Percentiles rank a stretch among this genome's conserved stretches.
phyloP scores from a whole-genome alignment of 2,888 invertebrate genomes.

The Lapara coniferarum region DNA sequence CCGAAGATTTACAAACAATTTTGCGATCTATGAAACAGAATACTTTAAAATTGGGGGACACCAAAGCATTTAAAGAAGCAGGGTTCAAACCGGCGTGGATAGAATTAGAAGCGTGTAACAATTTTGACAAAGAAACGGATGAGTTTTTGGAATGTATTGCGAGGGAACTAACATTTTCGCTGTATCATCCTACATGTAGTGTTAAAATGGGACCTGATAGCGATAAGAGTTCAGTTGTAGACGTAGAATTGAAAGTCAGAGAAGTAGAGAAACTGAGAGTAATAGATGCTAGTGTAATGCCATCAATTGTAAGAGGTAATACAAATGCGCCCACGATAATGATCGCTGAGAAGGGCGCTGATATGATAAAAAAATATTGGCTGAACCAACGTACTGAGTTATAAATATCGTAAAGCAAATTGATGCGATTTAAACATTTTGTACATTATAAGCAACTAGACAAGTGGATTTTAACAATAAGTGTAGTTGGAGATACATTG shows the following conservation, averaged over 20 bases:
- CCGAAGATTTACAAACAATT: constrained; percentile 74
- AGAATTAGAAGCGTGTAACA: constrained; percentile 58
- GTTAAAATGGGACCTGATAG: constrained; percentile 84
- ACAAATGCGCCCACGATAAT: constrained; percentile 85
- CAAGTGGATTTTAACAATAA: neutral
- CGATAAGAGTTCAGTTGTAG: constrained; percentile 79
- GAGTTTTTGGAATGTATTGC: constrained; percentile 55
- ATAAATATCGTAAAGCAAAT: neutral
- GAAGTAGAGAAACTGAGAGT: constrained; percentile 82
- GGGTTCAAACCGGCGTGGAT: constrained; percentile 60
- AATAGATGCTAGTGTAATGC: constrained; percentile 87
- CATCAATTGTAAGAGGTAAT: constrained; percentile 84
- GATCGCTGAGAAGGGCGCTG: constrained; percentile 87
- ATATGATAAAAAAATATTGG: constrained; percentile 85
- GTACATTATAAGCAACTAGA: neutral
- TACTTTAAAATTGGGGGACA: constrained; percentile 50
- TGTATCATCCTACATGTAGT: constrained; percentile 89
- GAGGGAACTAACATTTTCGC: constrained; percentile 64
- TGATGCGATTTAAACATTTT: neutral
- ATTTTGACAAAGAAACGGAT: constrained; percentile 49
- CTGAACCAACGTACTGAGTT: constrained; percentile 45
- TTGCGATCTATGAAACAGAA: constrained; percentile 53
- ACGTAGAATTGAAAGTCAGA: constrained; percentile 80
- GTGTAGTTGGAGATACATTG: neutral
- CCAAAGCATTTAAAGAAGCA: constrained; percentile 52